These are phyloP conservation scores for human (Homo sapiens) DNA, from an alignment of 2,113 vertebrate species.

Conservation along the genomic window DNA sequence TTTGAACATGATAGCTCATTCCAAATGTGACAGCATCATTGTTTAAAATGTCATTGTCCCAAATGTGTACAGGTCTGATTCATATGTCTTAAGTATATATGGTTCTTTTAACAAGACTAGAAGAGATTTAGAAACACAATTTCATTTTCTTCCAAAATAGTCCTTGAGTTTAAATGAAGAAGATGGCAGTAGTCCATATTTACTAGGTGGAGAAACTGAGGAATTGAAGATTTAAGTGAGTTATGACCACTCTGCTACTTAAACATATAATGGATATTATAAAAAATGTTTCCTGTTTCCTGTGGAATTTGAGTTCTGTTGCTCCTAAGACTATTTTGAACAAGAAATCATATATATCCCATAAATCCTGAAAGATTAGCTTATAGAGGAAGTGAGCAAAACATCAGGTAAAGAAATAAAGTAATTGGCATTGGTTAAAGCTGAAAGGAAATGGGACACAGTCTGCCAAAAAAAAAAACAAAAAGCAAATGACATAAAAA, in stretches of 20 bases:
- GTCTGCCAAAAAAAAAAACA: conserved; percentile 33
- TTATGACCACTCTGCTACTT: not conserved
- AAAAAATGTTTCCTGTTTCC: conserved; percentile 32
- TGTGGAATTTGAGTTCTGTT: not conserved
- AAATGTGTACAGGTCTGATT: not conserved
- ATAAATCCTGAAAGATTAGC: conserved; percentile 54
- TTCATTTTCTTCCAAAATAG: not conserved
- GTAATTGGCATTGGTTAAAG: conserved; percentile 28
- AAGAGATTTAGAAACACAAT: conserved; percentile 4
- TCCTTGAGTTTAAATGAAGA: conserved; percentile 15
- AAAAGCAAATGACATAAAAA: conserved; percentile 46
- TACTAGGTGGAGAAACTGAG: conserved; percentile 19
- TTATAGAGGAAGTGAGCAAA: conserved; percentile 53
- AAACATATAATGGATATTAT: not conserved
- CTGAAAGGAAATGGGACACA: conserved; percentile 43
- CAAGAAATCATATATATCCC: conserved; percentile 43
- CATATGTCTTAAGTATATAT: not conserved
- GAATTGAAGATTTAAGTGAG: conserved; percentile 1
- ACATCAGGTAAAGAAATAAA: conserved; percentile 60
- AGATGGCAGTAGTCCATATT: not conserved
- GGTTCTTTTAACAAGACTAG: not conserved
- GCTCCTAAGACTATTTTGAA: conserved; percentile 34
- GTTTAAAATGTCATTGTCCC: not conserved
- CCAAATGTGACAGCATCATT: not conserved
- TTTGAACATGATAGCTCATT: not conserved